phyloP scores from a whole-genome alignment of 37 sponge, comb jelly and placozoan genomes.

The Halisarca cf. caerulea region DNA sequence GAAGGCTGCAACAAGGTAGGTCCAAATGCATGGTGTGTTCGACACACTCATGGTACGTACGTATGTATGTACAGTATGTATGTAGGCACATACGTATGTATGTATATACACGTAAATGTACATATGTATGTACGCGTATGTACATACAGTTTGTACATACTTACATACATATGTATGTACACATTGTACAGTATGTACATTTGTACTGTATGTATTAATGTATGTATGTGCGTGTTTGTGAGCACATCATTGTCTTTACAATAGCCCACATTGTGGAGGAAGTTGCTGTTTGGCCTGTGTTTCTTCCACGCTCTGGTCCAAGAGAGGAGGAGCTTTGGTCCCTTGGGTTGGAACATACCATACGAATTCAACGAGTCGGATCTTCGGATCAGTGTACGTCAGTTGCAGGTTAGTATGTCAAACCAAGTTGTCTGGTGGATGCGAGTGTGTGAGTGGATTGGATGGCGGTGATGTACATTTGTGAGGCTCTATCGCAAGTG shows the following conservation, averaged over 20 bases:
- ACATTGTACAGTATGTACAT: neutral
- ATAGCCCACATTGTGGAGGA: conserved; percentile 74
- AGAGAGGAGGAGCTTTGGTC: conserved; percentile 95
- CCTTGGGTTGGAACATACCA: conserved; percentile 98
- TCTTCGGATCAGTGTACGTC: conserved; percentile 93
- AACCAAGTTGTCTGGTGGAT: too few species aligned
- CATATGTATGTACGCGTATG: neutral
- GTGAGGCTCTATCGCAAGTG: too few species aligned
- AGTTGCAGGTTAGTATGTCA: conserved; percentile 76
- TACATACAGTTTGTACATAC: neutral
- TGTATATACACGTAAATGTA: neutral
- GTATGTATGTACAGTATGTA: neutral
- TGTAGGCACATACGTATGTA: neutral
- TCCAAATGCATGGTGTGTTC: neutral
- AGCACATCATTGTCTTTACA: neutral
- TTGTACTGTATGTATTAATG: neutral
- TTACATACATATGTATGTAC: neutral
- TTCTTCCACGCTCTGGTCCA: conserved; percentile 99
- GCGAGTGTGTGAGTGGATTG: too few species aligned
- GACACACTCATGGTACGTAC: neutral
- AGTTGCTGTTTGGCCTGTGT: conserved; percentile 95
- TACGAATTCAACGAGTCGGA: conserved; percentile 99
- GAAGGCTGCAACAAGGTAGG: conserved; percentile 90
- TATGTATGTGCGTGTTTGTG: neutral
- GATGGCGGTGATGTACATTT: too few species aligned